Evolutionary conservation across 2,113 vertebrate species (phyloP).

Genomic region (Barbus barbus): DNA sequence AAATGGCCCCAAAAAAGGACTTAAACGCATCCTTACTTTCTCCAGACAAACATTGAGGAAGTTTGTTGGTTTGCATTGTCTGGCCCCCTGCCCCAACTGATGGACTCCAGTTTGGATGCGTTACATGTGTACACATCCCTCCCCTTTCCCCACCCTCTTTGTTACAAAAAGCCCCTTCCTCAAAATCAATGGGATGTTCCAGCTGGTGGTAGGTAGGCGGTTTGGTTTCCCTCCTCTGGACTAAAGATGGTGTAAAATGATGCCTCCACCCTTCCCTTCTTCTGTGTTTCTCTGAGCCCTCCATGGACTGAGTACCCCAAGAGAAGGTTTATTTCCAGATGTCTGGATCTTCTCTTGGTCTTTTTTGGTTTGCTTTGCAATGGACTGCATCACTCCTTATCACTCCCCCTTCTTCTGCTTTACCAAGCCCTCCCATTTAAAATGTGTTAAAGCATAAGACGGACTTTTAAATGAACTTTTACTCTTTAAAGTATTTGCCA

Average conservation of each 20-base stretch:
- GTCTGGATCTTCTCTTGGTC: slow-evolving; percentile 54
- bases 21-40: slow-evolving; percentile 50
- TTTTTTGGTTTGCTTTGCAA: slow-evolving; percentile 55
- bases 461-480: slow-evolving; percentile 96
- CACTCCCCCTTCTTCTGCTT: slow-evolving; percentile 82
- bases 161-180: slow-evolving; percentile 76
- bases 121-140: slow-evolving; percentile 62
- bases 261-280: slow-evolving; percentile 80
- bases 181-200: slow-evolving; percentile 67
- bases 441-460: slow-evolving; percentile 91
- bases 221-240: slow-evolving; percentile 64
- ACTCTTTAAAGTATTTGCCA: slow-evolving; percentile 90
- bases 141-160: slow-evolving; percentile 71
- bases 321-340: slow-evolving; percentile 70
- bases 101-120: slow-evolving; percentile 82
- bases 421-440: slow-evolving; percentile 84
- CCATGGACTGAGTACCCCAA: slow-evolving; percentile 89
- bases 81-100: slow-evolving; percentile 58
- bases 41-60: slow-evolving; percentile 72
- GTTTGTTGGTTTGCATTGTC: slow-evolving; percentile 68
- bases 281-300: slow-evolving; percentile 78
- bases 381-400: slow-evolving; percentile 63
- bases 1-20: slow-evolving; percentile 40
- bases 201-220: slow-evolving; percentile 87
- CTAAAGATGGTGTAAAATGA: slow-evolving; percentile 81